Evolutionary conservation across 2,888 invertebrate genomes (phyloP).

Genomic region (Elegia similella): DNA sequence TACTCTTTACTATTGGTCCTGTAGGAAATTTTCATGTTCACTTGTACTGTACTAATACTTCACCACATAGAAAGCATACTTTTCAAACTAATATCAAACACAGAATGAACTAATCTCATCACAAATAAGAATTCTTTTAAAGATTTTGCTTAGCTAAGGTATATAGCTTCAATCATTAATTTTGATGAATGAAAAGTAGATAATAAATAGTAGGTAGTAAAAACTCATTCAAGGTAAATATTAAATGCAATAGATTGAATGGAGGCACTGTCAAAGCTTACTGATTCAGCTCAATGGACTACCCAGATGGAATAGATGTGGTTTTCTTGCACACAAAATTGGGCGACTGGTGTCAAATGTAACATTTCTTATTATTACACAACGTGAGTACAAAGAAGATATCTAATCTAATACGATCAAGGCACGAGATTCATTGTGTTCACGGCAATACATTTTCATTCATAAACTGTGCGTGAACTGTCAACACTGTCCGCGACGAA

Average conservation of each 20-base stretch:
- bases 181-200: too few relatives aligned
- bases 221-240: too few relatives aligned
- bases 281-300: not conserved
- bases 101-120: too few relatives aligned
- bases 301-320: not conserved
- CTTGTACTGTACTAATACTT: too few relatives aligned
- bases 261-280: not conserved
- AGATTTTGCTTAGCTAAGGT: too few relatives aligned
- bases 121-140: too few relatives aligned
- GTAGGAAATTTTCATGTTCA: too few relatives aligned
- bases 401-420: constrained; percentile 64
- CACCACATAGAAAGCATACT: too few relatives aligned
- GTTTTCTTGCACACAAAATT: not conserved
- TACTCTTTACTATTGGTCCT: too few relatives aligned
- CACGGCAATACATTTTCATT: constrained; percentile 71
- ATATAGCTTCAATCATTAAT: too few relatives aligned
- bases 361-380: constrained; percentile 22
- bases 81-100: too few relatives aligned
- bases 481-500: constrained; percentile 62
- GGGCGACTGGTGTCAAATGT: not conserved
- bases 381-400: constrained; percentile 42
- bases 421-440: constrained; percentile 68
- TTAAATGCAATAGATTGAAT: not conserved
- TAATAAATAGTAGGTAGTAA: too few relatives aligned
- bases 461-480: constrained; percentile 72